Percentiles rank a stretch among this genome's conserved stretches.
phyloP scores from a whole-genome alignment of 2,797 vertebrate genomes.

The Anas bahamensis region DNA sequence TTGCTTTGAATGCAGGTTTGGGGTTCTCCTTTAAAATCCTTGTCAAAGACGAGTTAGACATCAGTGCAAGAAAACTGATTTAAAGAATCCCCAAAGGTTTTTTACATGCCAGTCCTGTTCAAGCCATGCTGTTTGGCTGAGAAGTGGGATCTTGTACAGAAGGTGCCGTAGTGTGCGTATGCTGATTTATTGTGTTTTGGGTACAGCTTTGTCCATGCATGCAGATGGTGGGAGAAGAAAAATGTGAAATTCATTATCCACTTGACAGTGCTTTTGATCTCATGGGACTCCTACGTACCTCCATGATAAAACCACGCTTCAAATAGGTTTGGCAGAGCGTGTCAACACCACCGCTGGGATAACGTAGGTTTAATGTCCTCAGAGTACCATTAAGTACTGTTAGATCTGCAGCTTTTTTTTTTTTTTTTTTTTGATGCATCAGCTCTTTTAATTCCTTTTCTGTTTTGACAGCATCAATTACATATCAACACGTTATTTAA shows the following conservation, averaged over 20 bases:
- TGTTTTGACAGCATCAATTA: neutral
- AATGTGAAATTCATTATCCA: slow-evolving; percentile 3
- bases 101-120: neutral
- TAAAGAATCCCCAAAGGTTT: neutral
- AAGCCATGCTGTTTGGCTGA: neutral
- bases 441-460: slow-evolving; percentile 4
- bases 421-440: neutral
- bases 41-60: neutral
- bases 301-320: slow-evolving; percentile 19
- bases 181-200: neutral
- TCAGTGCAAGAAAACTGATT: neutral
- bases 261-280: slow-evolving; percentile 59
- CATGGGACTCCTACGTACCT: neutral
- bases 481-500: neutral
- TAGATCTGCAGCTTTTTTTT: neutral
- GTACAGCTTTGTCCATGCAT: neutral
- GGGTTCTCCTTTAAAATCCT: neutral
- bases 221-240: neutral
- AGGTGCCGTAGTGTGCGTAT: neutral
- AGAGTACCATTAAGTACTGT: neutral
- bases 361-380: neutral
- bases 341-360: neutral
- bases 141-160: neutral
- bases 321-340: neutral
- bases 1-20: neutral